Conservation (phyloP, 2,113 vertebrate genomes). For the Xenopus borealis region DNA sequence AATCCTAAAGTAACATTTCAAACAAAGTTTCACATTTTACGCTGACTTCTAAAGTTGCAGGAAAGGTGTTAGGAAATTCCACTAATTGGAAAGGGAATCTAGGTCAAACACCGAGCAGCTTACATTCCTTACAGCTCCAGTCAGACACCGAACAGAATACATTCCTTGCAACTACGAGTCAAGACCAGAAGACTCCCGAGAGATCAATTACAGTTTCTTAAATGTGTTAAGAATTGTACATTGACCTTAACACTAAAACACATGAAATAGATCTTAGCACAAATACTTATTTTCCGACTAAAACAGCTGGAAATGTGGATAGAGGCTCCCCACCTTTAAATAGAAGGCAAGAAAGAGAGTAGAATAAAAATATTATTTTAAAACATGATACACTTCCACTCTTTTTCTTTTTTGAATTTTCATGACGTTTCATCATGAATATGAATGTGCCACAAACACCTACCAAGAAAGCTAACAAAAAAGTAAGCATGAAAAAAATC, state of each 20-base stretch:
- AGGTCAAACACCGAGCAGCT: slow-evolving; percentile 14
- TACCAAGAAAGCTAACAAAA: too few species aligned
- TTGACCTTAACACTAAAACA: slow-evolving; percentile 34
- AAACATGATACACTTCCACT: too few species aligned
- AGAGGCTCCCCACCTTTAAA: background rate
- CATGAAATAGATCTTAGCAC: slow-evolving; percentile 12
- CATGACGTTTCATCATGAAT: too few species aligned
- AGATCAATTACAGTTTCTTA: slow-evolving; percentile 41
- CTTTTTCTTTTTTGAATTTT: too few species aligned
- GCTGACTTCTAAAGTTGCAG: background rate
- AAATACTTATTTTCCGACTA: slow-evolving; percentile 20
- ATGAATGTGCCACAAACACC: too few species aligned
- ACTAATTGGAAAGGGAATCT: slow-evolving; percentile 35
- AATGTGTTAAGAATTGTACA: slow-evolving; percentile 34
- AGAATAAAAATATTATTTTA: too few species aligned
- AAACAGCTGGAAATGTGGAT: slow-evolving; percentile 16
- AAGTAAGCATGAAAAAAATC: too few species aligned
- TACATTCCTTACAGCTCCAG: slow-evolving; percentile 19
- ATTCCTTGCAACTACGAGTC: slow-evolving; percentile 16
- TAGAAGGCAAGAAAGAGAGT: too few species aligned
- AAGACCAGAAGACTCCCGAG: slow-evolving; percentile 11
- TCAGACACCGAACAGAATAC: slow-evolving; percentile 2
- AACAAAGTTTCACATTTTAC: background rate
- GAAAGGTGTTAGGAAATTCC: slow-evolving; percentile 5
- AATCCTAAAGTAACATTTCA: too few species aligned